These are phyloP conservation scores for Agriopis aurantiaria DNA, from an alignment of 2,888 invertebrate species.

Conservation along the genomic window DNA sequence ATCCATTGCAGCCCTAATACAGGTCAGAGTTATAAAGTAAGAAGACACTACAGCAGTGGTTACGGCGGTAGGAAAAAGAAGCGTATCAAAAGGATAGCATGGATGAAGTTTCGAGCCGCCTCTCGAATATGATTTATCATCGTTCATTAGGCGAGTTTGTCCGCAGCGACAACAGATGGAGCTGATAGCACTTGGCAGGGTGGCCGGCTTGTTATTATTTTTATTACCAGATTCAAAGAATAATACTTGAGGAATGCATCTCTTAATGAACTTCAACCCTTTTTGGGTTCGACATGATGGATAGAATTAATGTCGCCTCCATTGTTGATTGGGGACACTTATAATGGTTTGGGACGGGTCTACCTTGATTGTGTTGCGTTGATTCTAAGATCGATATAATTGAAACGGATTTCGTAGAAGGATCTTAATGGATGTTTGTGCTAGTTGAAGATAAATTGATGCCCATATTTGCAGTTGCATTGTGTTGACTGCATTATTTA, in stretches of 20 bases:
- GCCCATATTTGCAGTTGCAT: constrained; percentile 38
- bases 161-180: constrained; percentile 87
- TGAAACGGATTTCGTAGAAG: constrained; percentile 64
- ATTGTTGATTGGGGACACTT: constrained; percentile 85
- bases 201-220: constrained; percentile 86
- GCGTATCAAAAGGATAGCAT: constrained; percentile 65
- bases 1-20: constrained; percentile 53
- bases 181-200: constrained; percentile 87
- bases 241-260: constrained; percentile 86
- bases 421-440: constrained; percentile 54
- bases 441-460: constrained; percentile 50
- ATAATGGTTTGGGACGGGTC: constrained; percentile 68
- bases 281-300: constrained; percentile 83
- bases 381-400: constrained; percentile 64
- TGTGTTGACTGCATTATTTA: constrained; percentile 22
- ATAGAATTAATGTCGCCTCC: constrained; percentile 84
- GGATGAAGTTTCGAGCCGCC: constrained; percentile 76
- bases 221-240: constrained; percentile 86
- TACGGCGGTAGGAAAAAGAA: constrained; percentile 31
- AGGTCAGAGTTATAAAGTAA: not conserved
- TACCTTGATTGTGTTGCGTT: constrained; percentile 69
- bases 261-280: constrained; percentile 86
- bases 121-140: constrained; percentile 87
- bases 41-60: constrained; percentile 57
- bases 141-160: constrained; percentile 87